These are phyloP conservation scores for Emmelina monodactyla DNA, from an alignment of 2,888 invertebrate genomes.

Conservation along the genomic window DNA sequence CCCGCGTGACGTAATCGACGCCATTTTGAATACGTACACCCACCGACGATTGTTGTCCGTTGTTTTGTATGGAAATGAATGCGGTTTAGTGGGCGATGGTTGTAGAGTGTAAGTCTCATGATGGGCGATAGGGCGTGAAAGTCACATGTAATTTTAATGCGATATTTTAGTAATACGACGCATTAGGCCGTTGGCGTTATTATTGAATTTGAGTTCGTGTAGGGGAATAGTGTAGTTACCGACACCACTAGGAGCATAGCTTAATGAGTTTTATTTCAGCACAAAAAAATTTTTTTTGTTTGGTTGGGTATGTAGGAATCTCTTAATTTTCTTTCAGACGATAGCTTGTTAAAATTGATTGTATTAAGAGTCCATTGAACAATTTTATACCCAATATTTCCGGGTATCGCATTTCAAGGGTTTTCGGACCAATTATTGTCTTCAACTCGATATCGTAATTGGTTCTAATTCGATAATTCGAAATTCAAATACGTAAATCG, in stretches of 20 bases:
- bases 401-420: no score
- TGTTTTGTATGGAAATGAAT: no score
- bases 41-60: not conserved
- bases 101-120: conserved; percentile 4
- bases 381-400: no score
- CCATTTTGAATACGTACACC: not conserved
- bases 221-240: not conserved
- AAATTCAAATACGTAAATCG: no score
- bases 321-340: no score
- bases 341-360: no score
- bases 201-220: not conserved
- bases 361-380: no score
- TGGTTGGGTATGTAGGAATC: no score
- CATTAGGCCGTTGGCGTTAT: conserved; percentile 10
- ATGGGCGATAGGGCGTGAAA: conserved; percentile 27
- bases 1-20: not conserved
- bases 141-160: conserved; percentile 27
- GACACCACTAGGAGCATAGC: not conserved
- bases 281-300: no score
- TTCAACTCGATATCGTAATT: conserved; percentile 1
- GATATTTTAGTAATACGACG: conserved; percentile 35
- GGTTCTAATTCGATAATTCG: conserved; percentile 25
- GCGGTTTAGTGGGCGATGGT: conserved; percentile 14
- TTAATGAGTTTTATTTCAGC: no score
- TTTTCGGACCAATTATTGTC: no score